phyloP scores from a whole-genome alignment of 2,113 vertebrate species.

The Anthoscopus minutus region DNA sequence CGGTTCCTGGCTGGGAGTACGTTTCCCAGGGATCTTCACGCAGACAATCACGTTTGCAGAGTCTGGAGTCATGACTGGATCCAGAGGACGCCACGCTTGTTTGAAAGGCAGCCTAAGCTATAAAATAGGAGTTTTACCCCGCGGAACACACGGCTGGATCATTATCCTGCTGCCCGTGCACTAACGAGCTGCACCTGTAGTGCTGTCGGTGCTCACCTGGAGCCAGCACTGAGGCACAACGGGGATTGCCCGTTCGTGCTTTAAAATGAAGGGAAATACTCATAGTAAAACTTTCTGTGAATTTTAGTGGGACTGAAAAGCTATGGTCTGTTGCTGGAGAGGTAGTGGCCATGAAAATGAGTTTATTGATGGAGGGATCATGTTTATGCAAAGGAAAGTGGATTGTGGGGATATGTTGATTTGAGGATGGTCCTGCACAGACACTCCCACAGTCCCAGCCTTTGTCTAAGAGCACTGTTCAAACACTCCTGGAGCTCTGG shows the following conservation, averaged over 20 bases:
- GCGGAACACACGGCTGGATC: not conserved
- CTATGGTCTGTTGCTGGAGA: not conserved
- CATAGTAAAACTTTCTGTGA: not conserved
- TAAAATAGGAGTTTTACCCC: not conserved
- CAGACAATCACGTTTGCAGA: too few relatives aligned
- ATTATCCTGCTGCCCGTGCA: not conserved
- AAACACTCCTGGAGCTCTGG: not conserved
- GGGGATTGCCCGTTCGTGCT: not conserved
- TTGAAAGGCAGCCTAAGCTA: not conserved
- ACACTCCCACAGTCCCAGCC: not conserved
- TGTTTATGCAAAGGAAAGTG: not conserved
- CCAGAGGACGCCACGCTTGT: accelerated
- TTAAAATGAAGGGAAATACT: not conserved
- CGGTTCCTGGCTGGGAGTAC: not conserved
- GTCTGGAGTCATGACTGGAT: not conserved
- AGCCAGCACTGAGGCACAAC: not conserved
- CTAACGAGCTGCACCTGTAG: not conserved
- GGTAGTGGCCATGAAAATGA: not conserved
- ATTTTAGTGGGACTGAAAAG: not conserved
- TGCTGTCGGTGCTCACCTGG: not conserved
- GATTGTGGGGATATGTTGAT: not conserved
- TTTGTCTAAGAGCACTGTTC: not conserved
- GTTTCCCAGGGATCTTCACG: not conserved
- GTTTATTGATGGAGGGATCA: not conserved
- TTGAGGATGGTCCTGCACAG: not conserved